phyloP scores from a whole-genome alignment of 35 echinoderm and acorn worm species.

The Ophioderma brevispina region DNA sequence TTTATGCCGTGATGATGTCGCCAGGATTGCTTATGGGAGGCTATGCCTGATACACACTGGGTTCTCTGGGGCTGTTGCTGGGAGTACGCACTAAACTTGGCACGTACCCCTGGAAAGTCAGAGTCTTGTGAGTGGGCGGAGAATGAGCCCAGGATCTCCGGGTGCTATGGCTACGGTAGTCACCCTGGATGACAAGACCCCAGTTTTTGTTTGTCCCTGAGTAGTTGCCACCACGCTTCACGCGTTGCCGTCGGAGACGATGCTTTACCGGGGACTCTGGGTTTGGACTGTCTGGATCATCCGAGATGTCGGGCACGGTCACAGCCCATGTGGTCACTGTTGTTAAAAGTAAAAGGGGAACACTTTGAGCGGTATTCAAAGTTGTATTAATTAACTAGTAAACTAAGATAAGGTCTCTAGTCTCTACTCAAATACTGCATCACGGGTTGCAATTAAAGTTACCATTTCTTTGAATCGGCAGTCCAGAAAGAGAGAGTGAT shows the following conservation, averaged over 20 bases:
- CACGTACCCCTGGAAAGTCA: slow-evolving; percentile 45
- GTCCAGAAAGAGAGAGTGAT: no score
- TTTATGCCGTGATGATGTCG: not conserved
- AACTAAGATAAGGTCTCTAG: no score
- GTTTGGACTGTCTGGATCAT: not conserved
- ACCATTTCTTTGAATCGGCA: no score
- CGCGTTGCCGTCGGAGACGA: slow-evolving; percentile 19
- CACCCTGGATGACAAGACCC: not conserved
- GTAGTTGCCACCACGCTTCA: slow-evolving; percentile 9
- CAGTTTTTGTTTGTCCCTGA: slow-evolving; percentile 24
- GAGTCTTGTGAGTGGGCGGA: not conserved
- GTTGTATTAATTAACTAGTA: no score
- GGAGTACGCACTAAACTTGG: slow-evolving; percentile 70
- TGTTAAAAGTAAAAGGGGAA: no score
- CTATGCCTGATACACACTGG: not conserved
- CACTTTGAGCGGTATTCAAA: no score
- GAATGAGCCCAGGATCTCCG: not conserved
- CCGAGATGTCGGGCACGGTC: no score
- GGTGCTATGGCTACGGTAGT: not conserved
- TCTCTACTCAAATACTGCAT: no score
- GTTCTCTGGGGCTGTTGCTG: slow-evolving; percentile 36
- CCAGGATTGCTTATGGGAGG: not conserved
- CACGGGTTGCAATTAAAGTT: no score
- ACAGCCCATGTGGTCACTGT: no score
- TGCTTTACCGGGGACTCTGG: not conserved